A percentile compares a stretch with the other conserved stretches of the same genome.
phyloP scores from a whole-genome alignment of 2,113 vertebrate species.

The Megaceryle maxima region DNA sequence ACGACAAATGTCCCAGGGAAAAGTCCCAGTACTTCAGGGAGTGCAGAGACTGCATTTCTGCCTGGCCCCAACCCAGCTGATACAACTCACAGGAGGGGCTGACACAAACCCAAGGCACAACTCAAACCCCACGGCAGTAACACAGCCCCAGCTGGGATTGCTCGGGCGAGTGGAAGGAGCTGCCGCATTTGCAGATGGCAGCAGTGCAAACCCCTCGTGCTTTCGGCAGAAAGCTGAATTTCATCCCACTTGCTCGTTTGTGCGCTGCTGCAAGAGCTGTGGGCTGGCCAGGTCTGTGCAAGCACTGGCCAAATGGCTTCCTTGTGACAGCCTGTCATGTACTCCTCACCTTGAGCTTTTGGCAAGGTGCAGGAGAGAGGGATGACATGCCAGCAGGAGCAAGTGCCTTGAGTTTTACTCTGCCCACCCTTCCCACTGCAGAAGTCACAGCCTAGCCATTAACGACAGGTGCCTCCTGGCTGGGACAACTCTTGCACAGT shows the following conservation, averaged over 20 bases:
- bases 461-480: background rate
- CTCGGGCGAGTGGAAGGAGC: background rate
- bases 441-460: background rate
- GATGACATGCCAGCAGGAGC: background rate
- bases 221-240: background rate
- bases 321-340: background rate
- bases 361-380: background rate
- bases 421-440: background rate
- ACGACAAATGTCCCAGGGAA: background rate
- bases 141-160: fast-evolving
- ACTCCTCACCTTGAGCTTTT: slow-evolving; percentile 24
- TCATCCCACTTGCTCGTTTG: background rate
- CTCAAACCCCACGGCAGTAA: background rate
- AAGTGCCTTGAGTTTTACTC: background rate
- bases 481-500: background rate
- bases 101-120: background rate
- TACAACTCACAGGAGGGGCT: background rate
- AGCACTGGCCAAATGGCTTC: background rate
- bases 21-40: background rate
- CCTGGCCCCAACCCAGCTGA: background rate
- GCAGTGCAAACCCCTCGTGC: background rate
- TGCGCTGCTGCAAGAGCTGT: background rate
- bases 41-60: background rate
- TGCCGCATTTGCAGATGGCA: background rate
- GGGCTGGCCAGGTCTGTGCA: fast-evolving